Evolutionary conservation across 2,797 vertebrate species (phyloP).

Genomic region (Gambelia wislizenii): DNA sequence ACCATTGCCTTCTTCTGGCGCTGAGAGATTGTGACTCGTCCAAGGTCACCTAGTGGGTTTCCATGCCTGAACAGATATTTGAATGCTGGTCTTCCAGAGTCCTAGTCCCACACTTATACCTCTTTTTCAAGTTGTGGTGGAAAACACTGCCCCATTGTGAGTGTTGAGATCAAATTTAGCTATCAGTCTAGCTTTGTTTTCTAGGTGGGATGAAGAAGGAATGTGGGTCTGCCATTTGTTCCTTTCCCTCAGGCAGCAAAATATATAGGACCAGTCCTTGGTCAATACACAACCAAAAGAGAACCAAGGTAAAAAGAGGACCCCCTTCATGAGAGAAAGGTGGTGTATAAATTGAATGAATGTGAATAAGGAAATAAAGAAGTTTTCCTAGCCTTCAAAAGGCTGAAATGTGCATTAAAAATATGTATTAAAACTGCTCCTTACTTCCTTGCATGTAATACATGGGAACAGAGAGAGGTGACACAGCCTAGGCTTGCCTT

Average conservation of each 20-base stretch:
- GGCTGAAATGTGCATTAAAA: background rate
- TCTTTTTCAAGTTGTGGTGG: too few relatives aligned
- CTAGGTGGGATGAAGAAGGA: background rate
- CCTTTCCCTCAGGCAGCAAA: background rate
- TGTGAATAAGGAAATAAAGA: too few relatives aligned
- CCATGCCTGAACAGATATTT: too few relatives aligned
- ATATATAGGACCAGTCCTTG: background rate
- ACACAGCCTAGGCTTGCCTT: background rate
- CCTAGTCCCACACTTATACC: too few relatives aligned
- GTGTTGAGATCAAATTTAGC: background rate
- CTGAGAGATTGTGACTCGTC: too few relatives aligned
- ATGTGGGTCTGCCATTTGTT: background rate
- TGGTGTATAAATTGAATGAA: too few relatives aligned
- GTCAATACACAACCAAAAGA: background rate
- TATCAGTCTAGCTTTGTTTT: background rate
- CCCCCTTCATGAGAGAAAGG: too few relatives aligned
- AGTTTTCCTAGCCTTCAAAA: background rate
- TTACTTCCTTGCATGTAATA: background rate
- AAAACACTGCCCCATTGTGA: too few relatives aligned
- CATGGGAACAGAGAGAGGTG: background rate
- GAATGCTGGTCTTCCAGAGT: too few relatives aligned
- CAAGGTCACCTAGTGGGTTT: too few relatives aligned
- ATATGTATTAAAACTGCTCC: background rate
- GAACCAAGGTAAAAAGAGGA: background rate
- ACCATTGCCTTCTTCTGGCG: too few relatives aligned